phyloP scores from a whole-genome alignment of 2,888 invertebrate species.

The Cybosia mesomella region DNA sequence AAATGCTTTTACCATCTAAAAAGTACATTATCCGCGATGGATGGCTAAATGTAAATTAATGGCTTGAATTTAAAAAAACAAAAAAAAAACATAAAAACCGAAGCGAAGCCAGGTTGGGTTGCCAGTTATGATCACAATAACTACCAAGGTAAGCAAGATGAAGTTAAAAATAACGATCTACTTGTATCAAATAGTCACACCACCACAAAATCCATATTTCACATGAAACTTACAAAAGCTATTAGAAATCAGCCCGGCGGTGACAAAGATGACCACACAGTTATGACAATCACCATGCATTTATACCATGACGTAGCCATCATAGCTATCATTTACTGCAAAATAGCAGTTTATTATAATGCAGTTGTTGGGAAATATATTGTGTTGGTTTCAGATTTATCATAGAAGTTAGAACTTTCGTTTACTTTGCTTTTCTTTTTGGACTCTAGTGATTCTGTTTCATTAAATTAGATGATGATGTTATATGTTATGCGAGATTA shows the following conservation, averaged over 20 bases:
- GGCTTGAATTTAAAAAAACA: no score
- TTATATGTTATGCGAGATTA: not conserved
- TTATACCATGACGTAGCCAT: conserved; percentile 14
- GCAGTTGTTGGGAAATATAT: conserved; percentile 17
- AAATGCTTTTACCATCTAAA: no score
- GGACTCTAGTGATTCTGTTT: not conserved
- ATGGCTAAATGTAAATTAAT: no score
- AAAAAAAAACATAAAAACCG: no score
- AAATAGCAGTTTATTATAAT: conserved; percentile 34
- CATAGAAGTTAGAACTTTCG: conserved; percentile 19
- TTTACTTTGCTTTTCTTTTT: not conserved
- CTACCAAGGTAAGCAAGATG: no score
- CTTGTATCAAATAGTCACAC: not conserved
- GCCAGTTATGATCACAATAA: no score
- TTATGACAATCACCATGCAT: conserved; percentile 34
- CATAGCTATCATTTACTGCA: conserved; percentile 22
- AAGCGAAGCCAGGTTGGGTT: no score
- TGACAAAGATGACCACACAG: conserved; percentile 25
- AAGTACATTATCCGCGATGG: no score
- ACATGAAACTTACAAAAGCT: conserved; percentile 13
- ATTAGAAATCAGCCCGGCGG: conserved; percentile 40
- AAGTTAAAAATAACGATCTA: not conserved
- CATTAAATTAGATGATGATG: not conserved
- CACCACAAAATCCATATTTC: not conserved
- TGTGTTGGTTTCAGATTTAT: conserved; percentile 11